Conservation (phyloP, 2,113 vertebrate genomes). For the Nesoenas mayeri region DNA sequence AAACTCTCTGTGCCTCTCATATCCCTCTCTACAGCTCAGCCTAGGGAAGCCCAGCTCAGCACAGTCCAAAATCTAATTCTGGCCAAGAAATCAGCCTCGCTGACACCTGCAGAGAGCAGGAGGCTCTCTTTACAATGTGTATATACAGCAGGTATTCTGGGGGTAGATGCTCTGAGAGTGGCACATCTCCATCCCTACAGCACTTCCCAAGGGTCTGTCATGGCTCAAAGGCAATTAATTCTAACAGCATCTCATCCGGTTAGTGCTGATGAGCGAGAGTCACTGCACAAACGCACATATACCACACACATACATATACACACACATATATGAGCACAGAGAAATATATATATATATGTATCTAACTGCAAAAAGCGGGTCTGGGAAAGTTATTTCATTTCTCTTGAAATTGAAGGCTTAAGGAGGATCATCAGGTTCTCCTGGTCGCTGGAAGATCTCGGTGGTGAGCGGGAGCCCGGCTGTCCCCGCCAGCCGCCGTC, state of each 20-base stretch:
- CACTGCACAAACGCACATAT: not conserved
- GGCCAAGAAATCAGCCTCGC: not conserved
- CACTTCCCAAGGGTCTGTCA: not conserved
- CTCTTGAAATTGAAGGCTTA: conserved; percentile 56
- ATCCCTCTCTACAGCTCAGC: conserved; percentile 21
- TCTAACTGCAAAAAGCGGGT: not conserved
- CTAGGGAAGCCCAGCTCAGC: not conserved
- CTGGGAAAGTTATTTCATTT: conserved; percentile 12
- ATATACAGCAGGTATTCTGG: not conserved
- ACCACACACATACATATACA: conserved; percentile 25
- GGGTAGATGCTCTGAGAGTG: not conserved
- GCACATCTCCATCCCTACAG: conserved; percentile 8
- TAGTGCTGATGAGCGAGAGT: not conserved
- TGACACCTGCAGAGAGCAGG: not conserved
- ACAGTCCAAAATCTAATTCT: not conserved
- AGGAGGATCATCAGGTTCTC: conserved; percentile 2
- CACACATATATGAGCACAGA: conserved; percentile 11
- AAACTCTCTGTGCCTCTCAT: not conserved
- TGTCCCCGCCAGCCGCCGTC: not conserved
- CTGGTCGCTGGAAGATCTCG: not conserved
- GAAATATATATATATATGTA: not conserved
- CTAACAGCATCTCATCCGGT: not conserved
- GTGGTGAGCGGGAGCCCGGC: conserved; percentile 43
- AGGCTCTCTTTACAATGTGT: not conserved
- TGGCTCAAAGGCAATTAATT: conserved; percentile 36